Conservation (phyloP, 2,888 invertebrate species). For the Drosophila stalkeri region DNA sequence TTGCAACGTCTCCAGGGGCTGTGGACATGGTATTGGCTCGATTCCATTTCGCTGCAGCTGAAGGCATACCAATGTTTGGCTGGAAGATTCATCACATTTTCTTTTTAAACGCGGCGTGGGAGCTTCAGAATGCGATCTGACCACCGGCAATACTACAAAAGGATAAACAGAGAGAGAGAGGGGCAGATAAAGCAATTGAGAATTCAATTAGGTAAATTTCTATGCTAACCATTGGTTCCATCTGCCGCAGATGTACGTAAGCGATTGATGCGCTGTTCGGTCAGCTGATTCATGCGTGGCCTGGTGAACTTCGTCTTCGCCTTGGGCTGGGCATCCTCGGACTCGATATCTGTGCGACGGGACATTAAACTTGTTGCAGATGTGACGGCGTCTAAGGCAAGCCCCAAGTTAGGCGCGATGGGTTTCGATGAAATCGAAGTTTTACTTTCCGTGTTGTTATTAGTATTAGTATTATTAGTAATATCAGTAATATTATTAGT, state of each 20-base stretch:
- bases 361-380: constrained; percentile 12
- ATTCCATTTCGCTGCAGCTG: background rate
- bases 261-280: constrained; percentile 23
- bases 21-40: constrained; percentile 1
- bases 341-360: background rate
- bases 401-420: no score
- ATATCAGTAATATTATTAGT: background rate
- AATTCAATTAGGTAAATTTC: background rate
- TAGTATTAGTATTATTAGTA: background rate
- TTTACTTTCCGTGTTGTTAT: background rate
- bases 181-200: background rate
- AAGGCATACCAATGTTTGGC: background rate
- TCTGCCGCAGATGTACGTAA: background rate
- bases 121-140: background rate
- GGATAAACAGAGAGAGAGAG: background rate
- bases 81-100: background rate
- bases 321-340: constrained; percentile 8
- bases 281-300: constrained; percentile 38
- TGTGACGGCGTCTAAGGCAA: background rate
- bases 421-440: no score
- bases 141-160: background rate
- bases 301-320: constrained; percentile 10
- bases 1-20: constrained; percentile 35
- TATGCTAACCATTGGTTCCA: background rate
- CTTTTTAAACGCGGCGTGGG: background rate